Percentiles rank a stretch among this genome's conserved stretches.
phyloP scores from a whole-genome alignment of 2,113 vertebrate species.

The Rhodinocichla rosea region DNA sequence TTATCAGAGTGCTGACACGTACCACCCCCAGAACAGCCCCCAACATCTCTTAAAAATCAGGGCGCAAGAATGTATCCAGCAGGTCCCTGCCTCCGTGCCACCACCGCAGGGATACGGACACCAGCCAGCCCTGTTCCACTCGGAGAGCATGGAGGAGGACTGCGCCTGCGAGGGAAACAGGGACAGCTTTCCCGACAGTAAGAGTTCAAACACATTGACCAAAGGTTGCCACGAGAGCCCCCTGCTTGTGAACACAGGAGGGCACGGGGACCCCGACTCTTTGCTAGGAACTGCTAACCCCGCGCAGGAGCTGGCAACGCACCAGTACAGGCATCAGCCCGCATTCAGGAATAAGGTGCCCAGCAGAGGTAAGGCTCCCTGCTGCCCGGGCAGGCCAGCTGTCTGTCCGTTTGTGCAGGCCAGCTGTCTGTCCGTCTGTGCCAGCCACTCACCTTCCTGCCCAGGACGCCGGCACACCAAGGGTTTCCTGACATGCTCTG shows the following conservation, averaged over 20 bases:
- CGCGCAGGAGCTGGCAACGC: constrained; percentile 79
- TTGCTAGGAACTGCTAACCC: constrained; percentile 79
- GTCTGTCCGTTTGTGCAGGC: neutral
- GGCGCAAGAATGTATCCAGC: constrained; percentile 78
- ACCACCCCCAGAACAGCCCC: constrained; percentile 79
- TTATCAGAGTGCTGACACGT: constrained; percentile 73
- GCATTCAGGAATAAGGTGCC: constrained; percentile 73
- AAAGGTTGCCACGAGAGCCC: constrained; percentile 78
- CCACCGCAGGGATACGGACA: constrained; percentile 53
- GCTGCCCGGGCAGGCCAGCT: neutral
- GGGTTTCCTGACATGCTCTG: neutral
- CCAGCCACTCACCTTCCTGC: neutral
- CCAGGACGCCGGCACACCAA: neutral
- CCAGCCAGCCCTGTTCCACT: constrained; percentile 79
- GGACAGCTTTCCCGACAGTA: constrained; percentile 80
- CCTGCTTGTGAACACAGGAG: constrained; percentile 68
- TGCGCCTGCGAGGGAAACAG: constrained; percentile 71
- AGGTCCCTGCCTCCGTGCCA: constrained; percentile 14
- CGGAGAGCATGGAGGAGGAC: constrained; percentile 99
- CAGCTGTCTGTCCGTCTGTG: neutral
- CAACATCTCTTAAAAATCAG: constrained; percentile 93
- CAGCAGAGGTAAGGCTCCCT: constrained; percentile 82
- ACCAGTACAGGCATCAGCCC: constrained; percentile 79
- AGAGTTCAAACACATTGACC: constrained; percentile 72
- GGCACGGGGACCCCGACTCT: constrained; percentile 80